Conservation (phyloP, 1,140 invertebrate genomes). For the Phortica variegata region DNA sequence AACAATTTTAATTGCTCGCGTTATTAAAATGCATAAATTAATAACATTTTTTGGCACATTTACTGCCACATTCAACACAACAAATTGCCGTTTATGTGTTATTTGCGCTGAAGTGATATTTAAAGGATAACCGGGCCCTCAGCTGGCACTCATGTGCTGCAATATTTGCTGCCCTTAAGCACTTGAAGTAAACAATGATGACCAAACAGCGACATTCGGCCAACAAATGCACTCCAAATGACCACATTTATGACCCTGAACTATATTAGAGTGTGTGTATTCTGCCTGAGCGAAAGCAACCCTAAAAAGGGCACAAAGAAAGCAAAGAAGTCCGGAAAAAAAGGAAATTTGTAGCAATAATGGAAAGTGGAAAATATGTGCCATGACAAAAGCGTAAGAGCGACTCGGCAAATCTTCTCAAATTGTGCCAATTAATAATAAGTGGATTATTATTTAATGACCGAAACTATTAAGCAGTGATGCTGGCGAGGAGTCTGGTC, state of each 20-base stretch:
- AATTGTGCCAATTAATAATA: constrained; percentile 55
- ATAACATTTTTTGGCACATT: constrained; percentile 22
- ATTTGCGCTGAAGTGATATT: too few relatives aligned
- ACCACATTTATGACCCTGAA: constrained; percentile 37
- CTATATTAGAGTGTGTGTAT: too few relatives aligned
- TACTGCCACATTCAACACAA: constrained; percentile 17
- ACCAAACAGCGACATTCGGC: constrained; percentile 28
- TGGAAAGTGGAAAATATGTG: constrained; percentile 1
- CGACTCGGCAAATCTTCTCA: constrained; percentile 9
- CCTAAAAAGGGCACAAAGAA: too few relatives aligned
- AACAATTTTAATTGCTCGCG: constrained; percentile 38
- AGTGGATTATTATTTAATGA: constrained; percentile 55
- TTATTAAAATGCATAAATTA: constrained; percentile 55
- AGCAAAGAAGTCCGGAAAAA: too few relatives aligned
- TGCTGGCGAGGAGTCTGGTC: too few relatives aligned
- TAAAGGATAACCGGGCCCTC: too few relatives aligned
- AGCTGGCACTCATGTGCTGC: too few relatives aligned
- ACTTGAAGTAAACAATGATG: too few relatives aligned
- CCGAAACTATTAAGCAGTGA: constrained; percentile 21
- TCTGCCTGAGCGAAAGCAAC: too few relatives aligned
- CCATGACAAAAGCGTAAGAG: constrained; percentile 1
- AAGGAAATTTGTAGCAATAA: too few relatives aligned
- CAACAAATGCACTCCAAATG: constrained; percentile 35
- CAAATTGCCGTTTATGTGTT: constrained; percentile 5
- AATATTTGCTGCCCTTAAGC: too few relatives aligned